Conservation (phyloP, 2,888 invertebrate genomes). For the Eumerus sabulonum region DNA sequence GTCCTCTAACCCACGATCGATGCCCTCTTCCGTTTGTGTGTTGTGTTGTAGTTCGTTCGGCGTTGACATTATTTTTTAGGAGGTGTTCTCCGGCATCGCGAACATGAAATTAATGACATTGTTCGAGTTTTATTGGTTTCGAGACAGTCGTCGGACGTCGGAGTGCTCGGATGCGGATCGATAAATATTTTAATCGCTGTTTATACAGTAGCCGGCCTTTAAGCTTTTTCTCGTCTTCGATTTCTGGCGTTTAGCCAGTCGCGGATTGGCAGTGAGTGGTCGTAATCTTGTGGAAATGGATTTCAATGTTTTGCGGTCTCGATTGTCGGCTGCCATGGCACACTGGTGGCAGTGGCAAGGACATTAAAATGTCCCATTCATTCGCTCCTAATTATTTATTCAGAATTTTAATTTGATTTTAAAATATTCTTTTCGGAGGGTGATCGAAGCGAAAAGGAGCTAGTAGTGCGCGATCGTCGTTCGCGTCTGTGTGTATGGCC, state of each 20-base stretch:
- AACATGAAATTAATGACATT: conserved; percentile 69
- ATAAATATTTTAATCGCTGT: conserved; percentile 68
- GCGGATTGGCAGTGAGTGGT: conserved; percentile 55
- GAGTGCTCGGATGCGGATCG: conserved; percentile 20
- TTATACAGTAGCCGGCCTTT: conserved; percentile 67
- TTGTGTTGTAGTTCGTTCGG: conserved; percentile 10
- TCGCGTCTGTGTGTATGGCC: neutral
- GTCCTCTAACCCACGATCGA: conserved; percentile 32
- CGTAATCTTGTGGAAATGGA: conserved; percentile 61
- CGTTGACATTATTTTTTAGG: conserved; percentile 68
- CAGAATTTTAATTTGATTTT: conserved; percentile 69
- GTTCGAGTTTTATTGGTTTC: conserved; percentile 66
- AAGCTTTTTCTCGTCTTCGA: conserved; percentile 25
- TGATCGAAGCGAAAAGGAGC: neutral
- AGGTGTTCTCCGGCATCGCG: conserved; percentile 66
- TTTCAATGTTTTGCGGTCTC: conserved; percentile 39
- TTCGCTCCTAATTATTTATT: conserved; percentile 66
- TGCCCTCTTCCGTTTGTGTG: conserved; percentile 8
- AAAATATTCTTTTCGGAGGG: conserved; percentile 55
- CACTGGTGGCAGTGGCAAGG: conserved; percentile 36
- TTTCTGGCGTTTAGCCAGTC: conserved; percentile 43
- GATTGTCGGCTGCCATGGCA: conserved; percentile 38
- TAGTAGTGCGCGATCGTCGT: conserved; percentile 3
- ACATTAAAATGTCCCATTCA: conserved; percentile 64
- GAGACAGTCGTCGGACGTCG: neutral